phyloP scores from a whole-genome alignment of 2,113 vertebrate genomes.

The Cichladusa arquata region DNA sequence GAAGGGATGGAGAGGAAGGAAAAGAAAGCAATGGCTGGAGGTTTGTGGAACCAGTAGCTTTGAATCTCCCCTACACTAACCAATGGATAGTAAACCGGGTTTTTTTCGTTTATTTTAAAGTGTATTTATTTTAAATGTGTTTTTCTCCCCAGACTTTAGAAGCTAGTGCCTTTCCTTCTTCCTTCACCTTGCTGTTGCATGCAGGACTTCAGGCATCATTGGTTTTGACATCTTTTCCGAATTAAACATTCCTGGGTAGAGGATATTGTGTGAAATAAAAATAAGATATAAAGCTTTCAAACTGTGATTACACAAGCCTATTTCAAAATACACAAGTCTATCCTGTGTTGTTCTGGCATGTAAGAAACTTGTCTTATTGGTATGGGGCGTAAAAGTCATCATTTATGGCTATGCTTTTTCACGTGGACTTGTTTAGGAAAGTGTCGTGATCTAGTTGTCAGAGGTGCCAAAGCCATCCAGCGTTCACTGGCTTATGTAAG shows the following conservation, averaged over 20 bases:
- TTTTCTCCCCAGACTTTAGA: background rate
- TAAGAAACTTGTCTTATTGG: background rate
- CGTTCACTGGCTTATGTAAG: background rate
- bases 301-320: background rate
- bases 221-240: background rate
- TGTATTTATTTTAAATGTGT: background rate
- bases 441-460: background rate
- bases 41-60: background rate
- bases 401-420: background rate
- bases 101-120: background rate
- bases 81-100: background rate
- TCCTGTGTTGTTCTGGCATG: background rate
- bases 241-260: background rate
- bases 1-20: background rate
- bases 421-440: background rate
- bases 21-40: background rate
- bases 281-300: background rate
- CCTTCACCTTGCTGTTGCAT: background rate
- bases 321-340: background rate
- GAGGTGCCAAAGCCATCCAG: background rate
- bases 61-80: background rate
- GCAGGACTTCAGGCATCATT: background rate
- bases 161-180: background rate
- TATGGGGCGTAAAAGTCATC: background rate
- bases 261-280: background rate